Evolutionary conservation across 2,797 vertebrate genomes (phyloP).

Genomic region (Enteromius paludinosus): DNA sequence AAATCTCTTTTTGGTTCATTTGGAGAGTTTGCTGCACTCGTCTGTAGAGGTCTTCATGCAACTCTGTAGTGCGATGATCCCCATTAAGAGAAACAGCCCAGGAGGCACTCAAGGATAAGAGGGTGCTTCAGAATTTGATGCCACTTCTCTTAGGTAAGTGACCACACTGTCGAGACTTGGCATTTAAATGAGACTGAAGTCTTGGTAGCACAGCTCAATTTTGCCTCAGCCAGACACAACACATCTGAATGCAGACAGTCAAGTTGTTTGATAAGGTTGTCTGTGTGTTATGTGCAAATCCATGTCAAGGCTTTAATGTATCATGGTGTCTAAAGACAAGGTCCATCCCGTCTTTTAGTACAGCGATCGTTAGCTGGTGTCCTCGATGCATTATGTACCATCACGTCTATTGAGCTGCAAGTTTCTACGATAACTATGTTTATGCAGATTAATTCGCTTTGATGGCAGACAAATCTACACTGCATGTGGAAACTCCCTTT

Average conservation of each 20-base stretch:
- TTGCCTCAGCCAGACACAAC: conserved; percentile 20
- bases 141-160: conserved; percentile 48
- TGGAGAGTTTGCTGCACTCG: conserved; percentile 51
- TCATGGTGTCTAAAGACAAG: conserved; percentile 30
- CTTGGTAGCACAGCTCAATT: conserved; percentile 21
- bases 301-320: conserved; percentile 25
- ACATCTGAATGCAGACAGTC: conserved; percentile 12
- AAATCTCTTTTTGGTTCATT: conserved; percentile 61
- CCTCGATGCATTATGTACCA: conserved; percentile 45
- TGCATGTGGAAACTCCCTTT: neutral
- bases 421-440: neutral
- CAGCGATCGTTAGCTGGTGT: conserved; percentile 43
- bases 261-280: conserved; percentile 38
- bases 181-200: conserved; percentile 51
- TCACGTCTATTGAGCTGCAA: conserved; percentile 50
- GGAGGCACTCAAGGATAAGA: conserved; percentile 47
- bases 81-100: conserved; percentile 55
- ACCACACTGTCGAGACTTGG: conserved; percentile 47
- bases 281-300: conserved; percentile 24
- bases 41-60: conserved; percentile 53
- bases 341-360: conserved; percentile 27
- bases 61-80: conserved; percentile 57
- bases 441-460: neutral
- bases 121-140: conserved; percentile 45
- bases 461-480: neutral